Evolutionary conservation across 2,888 invertebrate genomes (phyloP).

Genomic region (Bibio marci): DNA sequence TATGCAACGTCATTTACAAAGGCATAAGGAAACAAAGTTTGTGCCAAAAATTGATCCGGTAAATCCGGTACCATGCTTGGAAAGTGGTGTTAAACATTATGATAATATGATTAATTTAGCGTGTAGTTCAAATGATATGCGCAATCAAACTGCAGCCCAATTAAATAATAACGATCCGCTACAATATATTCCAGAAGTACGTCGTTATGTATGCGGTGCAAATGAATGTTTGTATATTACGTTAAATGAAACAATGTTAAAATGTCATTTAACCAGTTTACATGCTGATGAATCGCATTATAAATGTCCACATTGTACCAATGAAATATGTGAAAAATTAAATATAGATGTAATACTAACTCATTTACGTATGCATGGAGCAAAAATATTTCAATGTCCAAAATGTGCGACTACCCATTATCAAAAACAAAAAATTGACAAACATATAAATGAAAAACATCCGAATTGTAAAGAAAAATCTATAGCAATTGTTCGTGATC

Average conservation of each 20-base stretch:
- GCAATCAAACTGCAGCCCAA: conserved; percentile 14
- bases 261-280: conserved; percentile 52
- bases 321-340: conserved; percentile 33
- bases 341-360: conserved; percentile 36
- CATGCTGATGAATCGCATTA: conserved; percentile 42
- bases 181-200: conserved; percentile 33
- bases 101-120: conserved; percentile 75
- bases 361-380: conserved; percentile 62
- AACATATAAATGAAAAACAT: conserved; percentile 47
- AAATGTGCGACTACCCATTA: conserved; percentile 49
- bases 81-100: conserved; percentile 61
- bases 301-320: conserved; percentile 56
- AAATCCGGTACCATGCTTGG: conserved; percentile 66
- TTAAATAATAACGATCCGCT: conserved; percentile 26
- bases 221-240: conserved; percentile 51
- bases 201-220: conserved; percentile 55
- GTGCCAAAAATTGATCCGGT: conserved; percentile 53
- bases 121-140: conserved; percentile 42
- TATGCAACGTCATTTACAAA: conserved; percentile 48
- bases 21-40: conserved; percentile 40
- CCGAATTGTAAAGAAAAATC: conserved; percentile 25
- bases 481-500: conserved; percentile 23
- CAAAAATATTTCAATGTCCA: conserved; percentile 52
- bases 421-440: conserved; percentile 42
- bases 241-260: conserved; percentile 50